Conservation (phyloP, 2,797 vertebrate species). For the Glyptemys insculpta region DNA sequence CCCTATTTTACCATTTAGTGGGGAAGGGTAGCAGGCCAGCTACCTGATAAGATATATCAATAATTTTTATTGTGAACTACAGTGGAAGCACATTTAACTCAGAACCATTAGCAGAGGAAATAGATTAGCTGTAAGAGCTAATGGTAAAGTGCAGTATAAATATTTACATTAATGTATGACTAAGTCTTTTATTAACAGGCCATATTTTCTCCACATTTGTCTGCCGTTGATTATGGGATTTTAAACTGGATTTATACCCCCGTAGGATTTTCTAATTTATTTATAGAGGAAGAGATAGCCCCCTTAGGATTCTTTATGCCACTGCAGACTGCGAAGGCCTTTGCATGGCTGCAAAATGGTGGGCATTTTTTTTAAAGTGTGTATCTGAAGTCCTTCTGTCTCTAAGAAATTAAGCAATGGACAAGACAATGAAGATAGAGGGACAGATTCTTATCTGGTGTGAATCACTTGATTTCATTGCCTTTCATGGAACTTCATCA, state of each 20-base stretch:
- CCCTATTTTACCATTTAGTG: constrained; percentile 1
- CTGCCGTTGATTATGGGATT: constrained; percentile 46
- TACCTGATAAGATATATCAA: constrained; percentile 23
- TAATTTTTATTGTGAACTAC: constrained; percentile 69
- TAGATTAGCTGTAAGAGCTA: constrained; percentile 71
- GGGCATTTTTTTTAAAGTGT: background rate
- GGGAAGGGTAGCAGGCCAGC: constrained; percentile 49
- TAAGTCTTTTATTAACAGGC: constrained; percentile 66
- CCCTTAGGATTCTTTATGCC: fast-evolving
- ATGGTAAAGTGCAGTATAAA: constrained; percentile 59
- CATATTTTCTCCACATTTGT: constrained; percentile 40
- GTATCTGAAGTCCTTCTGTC: fast-evolving
- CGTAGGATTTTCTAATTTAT: background rate
- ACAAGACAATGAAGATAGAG: fast-evolving
- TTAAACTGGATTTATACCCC: constrained; percentile 32
- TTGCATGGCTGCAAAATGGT: fast-evolving
- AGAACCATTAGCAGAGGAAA: constrained; percentile 68
- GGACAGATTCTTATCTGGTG: background rate
- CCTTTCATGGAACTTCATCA: background rate
- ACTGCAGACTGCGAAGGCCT: background rate
- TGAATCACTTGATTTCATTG: background rate
- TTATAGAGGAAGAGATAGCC: background rate
- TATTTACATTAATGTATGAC: constrained; percentile 62
- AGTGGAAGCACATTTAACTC: constrained; percentile 62
- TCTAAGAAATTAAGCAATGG: fast-evolving